Conservation (phyloP, 2,797 vertebrate genomes). For the Tapera naevia region DNA sequence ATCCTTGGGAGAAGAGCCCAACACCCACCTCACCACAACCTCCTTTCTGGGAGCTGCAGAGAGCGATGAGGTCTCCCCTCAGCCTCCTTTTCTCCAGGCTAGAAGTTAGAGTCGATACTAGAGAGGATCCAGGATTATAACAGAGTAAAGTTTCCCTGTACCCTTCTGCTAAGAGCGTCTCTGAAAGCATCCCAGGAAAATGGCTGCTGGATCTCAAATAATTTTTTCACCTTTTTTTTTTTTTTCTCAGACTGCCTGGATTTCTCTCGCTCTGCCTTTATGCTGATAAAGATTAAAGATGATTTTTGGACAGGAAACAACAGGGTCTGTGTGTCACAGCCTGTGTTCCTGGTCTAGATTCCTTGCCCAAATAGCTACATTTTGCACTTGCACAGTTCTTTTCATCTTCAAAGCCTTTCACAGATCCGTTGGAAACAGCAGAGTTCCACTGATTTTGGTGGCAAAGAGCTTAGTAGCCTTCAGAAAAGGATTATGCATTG, state of each 20-base stretch:
- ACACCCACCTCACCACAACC: too few relatives aligned
- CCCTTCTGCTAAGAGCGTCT: not conserved
- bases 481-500: constrained; percentile 53
- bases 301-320: constrained; percentile 44
- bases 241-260: not conserved
- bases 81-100: too few relatives aligned
- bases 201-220: not conserved
- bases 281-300: constrained; percentile 21
- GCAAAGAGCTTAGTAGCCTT: constrained; percentile 47
- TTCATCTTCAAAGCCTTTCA: constrained; percentile 65
- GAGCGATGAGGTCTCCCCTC: too few relatives aligned
- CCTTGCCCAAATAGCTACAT: constrained; percentile 47
- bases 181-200: not conserved
- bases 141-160: not conserved
- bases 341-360: not conserved
- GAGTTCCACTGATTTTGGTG: constrained; percentile 45
- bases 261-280: constrained; percentile 13
- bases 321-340: not conserved
- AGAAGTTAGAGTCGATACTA: not conserved
- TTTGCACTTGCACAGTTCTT: constrained; percentile 21
- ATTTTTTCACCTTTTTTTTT: not conserved
- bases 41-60: too few relatives aligned
- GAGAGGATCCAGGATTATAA: not conserved
- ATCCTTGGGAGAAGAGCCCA: too few relatives aligned
- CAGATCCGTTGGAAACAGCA: not conserved